Evolutionary conservation across 2,113 vertebrate genomes (phyloP).

Genomic region (Onychostruthus taczanowskii): DNA sequence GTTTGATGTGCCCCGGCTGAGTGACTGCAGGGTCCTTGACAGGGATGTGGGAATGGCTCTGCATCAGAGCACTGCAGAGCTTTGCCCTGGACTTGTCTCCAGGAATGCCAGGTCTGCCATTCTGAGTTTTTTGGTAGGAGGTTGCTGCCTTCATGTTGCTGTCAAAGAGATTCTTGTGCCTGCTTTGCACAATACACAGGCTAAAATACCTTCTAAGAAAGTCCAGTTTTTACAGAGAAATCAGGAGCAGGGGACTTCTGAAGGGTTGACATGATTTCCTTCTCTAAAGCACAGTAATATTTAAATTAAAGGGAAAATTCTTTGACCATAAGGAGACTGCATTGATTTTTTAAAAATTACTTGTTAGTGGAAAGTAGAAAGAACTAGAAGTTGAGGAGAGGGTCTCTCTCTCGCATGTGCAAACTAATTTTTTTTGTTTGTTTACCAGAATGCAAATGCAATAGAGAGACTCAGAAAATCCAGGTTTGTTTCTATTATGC

Average conservation of each 20-base stretch:
- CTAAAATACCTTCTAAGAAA: neutral
- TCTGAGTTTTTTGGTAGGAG: neutral
- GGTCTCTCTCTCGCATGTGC: neutral
- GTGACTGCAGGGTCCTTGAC: neutral
- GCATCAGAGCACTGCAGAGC: neutral
- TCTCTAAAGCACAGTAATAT: neutral
- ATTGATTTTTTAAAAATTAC: neutral
- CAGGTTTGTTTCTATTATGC: neutral
- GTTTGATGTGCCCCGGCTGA: neutral
- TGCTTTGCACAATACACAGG: neutral
- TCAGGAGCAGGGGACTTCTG: neutral
- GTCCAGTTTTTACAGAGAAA: neutral
- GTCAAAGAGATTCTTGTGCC: neutral
- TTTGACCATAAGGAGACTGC: neutral
- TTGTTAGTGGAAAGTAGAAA: neutral
- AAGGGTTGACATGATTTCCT: neutral
- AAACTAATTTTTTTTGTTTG: neutral
- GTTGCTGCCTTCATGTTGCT: neutral
- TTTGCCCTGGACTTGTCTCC: neutral
- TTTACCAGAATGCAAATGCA: neutral
- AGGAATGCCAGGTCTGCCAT: neutral
- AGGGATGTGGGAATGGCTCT: neutral
- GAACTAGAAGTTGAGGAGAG: neutral
- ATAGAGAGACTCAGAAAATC: neutral
- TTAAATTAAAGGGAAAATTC: neutral